phyloP scores from a whole-genome alignment of 2,113 vertebrate genomes.

The Anser brachyrhynchus region DNA sequence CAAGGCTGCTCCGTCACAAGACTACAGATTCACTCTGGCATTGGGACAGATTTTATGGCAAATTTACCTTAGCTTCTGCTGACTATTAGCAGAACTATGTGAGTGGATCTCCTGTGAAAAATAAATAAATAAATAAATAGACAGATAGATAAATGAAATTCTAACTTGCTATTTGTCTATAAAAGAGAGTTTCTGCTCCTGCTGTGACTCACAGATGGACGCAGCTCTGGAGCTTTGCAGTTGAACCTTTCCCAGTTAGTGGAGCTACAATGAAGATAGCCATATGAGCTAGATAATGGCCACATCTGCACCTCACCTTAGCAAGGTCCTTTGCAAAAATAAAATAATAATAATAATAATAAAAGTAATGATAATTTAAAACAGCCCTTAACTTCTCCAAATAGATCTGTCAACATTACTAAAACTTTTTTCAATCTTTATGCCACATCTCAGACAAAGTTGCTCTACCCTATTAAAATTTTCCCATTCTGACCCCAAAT shows the following conservation, averaged over 20 bases:
- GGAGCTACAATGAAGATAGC: rapidly evolving
- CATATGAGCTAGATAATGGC: background rate
- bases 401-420: background rate
- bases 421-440: background rate
- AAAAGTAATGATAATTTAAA: background rate
- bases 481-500: background rate
- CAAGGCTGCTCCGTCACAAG: background rate
- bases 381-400: background rate
- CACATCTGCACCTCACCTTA: background rate
- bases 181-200: background rate
- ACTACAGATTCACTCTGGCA: background rate
- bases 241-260: background rate
- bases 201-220: rapidly evolving
- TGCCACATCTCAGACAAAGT: background rate
- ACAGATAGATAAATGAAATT: background rate
- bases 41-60: background rate
- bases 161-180: background rate
- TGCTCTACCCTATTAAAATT: background rate
- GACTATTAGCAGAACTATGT: background rate
- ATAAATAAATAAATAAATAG: background rate
- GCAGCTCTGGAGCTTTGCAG: background rate
- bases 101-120: background rate
- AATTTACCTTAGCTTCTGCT: background rate
- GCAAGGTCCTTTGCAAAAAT: background rate
- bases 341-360: too few species aligned